Base-by-base conservation (phyloP, 2,113 vertebrate genomes). In the Grus americana region DNA sequence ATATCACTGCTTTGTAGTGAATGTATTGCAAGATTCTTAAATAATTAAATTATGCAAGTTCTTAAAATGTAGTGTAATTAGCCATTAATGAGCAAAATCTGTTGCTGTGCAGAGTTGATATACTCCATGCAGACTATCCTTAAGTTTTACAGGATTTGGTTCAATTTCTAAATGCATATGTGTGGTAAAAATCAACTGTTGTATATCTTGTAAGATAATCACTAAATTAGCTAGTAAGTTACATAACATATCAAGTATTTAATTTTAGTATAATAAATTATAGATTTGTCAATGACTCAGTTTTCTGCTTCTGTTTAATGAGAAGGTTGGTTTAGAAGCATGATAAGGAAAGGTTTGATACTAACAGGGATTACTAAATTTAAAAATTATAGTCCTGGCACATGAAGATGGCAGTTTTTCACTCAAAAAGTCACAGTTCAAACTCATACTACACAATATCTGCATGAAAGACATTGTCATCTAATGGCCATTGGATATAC, bases 21-120 rank as follows among this genome's bases (percentile, higher is more conserved):
- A 95, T 75, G 76, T 76, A 91, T 91, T 93, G 94, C 92, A 95
- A 95, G 95, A 94, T 97, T 97, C 94, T 97, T 97, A 97, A 98
- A 97, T 98, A 98, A 98, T 97, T 98, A 97, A 97, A 97, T 97
- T 97, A 97, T 96, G 93, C 79, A 88, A 93, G 96, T 97, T 96
- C 86, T 95, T 96, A 97, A 97, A 97, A 96, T 95, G 93, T 66
- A 97, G 96, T 92, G 91, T 95, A 98, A 98, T 98, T 97, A 97
- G 96, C 95, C 96, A 97, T 97, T 97, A 98, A 97, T 97, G 96
- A 96, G 94, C 74, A 95, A 96, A 95, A 96, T 94, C 86, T 96
- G 94, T 96, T 97, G 92, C 95, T 92, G 90, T 81, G 72, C 57
- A 91, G 79, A 88, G 89, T 61, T 96, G 78, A 80, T 97, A 42